These are phyloP conservation scores for Diglossa cyanea DNA, from an alignment of 2,797 vertebrate genomes.

Conservation along the genomic window DNA sequence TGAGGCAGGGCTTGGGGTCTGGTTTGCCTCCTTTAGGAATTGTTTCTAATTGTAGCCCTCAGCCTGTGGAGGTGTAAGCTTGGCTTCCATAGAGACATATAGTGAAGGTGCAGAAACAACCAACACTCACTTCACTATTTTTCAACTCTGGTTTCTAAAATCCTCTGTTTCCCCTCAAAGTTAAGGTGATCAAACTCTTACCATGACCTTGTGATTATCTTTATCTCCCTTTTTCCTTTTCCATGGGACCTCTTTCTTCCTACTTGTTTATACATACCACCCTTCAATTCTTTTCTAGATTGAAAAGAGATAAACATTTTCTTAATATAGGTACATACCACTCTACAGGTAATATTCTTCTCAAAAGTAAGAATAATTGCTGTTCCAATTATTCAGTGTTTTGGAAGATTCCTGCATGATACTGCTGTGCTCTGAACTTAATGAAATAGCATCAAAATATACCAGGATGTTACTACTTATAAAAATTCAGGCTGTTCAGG, in stretches of 20 bases:
- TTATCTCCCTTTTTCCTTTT: not conserved
- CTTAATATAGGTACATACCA: not conserved
- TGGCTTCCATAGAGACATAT: rapidly evolving
- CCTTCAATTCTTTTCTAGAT: not conserved
- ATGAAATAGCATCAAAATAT: not conserved
- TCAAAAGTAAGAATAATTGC: not conserved
- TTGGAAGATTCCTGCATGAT: not conserved
- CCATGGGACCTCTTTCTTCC: not conserved
- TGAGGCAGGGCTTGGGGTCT: not conserved
- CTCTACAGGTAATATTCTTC: not conserved
- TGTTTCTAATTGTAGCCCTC: not conserved
- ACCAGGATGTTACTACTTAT: not conserved
- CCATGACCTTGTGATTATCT: not conserved
- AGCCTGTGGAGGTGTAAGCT: not conserved
- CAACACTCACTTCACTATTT: not conserved
- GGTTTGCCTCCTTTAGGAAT: not conserved
- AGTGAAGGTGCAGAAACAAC: not conserved
- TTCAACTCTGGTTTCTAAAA: not conserved
- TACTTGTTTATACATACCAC: not conserved
- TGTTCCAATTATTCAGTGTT: not conserved
- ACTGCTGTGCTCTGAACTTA: not conserved
- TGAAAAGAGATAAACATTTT: not conserved
- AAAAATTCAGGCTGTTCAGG: not conserved
- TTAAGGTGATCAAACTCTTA: not conserved
- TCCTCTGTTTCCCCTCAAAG: not conserved